Evolutionary conservation across 2,113 vertebrate genomes (phyloP), one percentile per base, ranked within the genome.

Genomic region (Xiphias gladius): DNA sequence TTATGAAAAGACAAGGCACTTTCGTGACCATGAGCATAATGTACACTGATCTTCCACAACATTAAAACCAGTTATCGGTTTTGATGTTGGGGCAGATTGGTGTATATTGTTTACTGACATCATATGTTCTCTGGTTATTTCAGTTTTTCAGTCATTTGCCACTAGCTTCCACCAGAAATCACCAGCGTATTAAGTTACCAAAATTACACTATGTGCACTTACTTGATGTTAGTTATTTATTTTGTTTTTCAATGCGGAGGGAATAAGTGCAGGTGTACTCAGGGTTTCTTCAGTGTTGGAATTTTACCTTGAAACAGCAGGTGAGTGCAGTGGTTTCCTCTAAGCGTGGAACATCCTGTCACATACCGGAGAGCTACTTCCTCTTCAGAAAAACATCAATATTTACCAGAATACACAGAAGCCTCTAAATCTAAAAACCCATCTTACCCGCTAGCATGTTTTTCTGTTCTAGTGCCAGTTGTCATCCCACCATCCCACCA

Each of bases 341-440:
- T 77, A 72, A n/a, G 73, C 22, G 76, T 57, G 70, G 85, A 86
- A 86, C 89, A 84, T 89, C 86, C 85, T 80, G 87, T 89, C 91
- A 88, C 79, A 89, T 88, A 84, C 58, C 85, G 57, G 75, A 87
- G 71, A 89, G 73, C 82, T 79, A 86, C 91, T 93, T 94, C 92
- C 90, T 87, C 58, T 73, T 75, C 72, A 86, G 87, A 89, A 94
- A 92, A 94, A 95, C 88, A 94, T 93, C 90, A 91, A 93, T 93
- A 94, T 94, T 94, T 93, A 92, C 90, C 80, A 78, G 88, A 89
- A 85, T 80, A 78, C 78, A 87, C 67, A 85, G 74, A 82, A 80
- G 79, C 74, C 80, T 81, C 74, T 83, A 66, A 92, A 83, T 84
- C 86, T 43, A 85, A 77, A 77, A 58, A 65, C 10, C 26, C 6